These are phyloP conservation scores for Gastrophryne carolinensis DNA, from an alignment of 2,797 vertebrate species.

Conservation along the genomic window DNA sequence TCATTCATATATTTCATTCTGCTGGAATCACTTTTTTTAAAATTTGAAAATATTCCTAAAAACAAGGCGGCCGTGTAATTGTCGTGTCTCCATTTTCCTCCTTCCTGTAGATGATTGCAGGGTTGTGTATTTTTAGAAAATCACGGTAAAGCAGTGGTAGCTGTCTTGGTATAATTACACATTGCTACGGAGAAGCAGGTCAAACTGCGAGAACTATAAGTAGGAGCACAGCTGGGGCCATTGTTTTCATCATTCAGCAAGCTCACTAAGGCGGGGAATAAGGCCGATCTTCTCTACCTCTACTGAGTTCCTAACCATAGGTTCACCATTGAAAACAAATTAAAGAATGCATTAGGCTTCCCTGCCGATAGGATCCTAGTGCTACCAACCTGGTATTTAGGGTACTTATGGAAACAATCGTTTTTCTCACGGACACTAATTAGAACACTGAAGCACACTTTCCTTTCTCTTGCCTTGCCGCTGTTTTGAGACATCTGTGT, in stretches of 20 bases:
- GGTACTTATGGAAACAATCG: constrained; percentile 20
- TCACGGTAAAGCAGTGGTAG: constrained; percentile 25
- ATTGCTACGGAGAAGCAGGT: constrained; percentile 17
- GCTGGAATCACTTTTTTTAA: not conserved
- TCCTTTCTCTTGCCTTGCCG: not conserved
- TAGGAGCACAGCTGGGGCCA: constrained; percentile 26
- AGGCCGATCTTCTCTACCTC: constrained; percentile 13
- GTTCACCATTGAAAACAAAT: constrained; percentile 44
- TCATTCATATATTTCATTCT: not conserved
- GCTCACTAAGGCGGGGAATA: constrained; percentile 11
- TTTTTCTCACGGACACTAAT: constrained; percentile 28
- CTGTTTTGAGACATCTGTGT: not conserved
- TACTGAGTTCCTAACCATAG: constrained; percentile 27
- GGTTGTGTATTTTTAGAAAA: constrained; percentile 45
- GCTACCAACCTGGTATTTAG: constrained; percentile 21
- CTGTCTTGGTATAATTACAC: constrained; percentile 39
- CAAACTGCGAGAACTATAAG: constrained; percentile 7
- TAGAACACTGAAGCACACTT: constrained; percentile 7
- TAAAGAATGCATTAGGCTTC: constrained; percentile 22
- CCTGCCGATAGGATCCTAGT: constrained; percentile 4
- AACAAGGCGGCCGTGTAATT: not conserved
- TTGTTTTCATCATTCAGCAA: constrained; percentile 36
- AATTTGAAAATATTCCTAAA: not conserved
- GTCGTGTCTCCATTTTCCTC: not conserved
- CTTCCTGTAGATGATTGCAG: constrained; percentile 35